Evolutionary conservation across 2,797 vertebrate genomes (phyloP).

Genomic region (Jordanella pulchra): DNA sequence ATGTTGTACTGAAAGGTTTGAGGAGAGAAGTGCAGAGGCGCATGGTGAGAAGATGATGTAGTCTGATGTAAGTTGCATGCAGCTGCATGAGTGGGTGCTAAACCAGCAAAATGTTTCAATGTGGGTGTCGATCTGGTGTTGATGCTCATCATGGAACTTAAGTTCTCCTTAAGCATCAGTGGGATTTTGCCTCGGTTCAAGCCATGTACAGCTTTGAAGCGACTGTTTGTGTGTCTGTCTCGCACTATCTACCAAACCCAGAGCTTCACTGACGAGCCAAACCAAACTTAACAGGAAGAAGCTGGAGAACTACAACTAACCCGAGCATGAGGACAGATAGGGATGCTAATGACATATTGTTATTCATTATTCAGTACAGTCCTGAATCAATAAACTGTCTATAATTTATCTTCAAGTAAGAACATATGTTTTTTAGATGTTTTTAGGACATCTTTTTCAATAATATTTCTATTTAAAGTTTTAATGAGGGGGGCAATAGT

Average conservation of each 20-base stretch:
- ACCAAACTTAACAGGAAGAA: constrained; percentile 23
- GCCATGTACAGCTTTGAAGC: neutral
- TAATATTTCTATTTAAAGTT: too few species aligned
- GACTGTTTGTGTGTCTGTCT: constrained; percentile 40
- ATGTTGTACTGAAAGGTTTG: constrained; percentile 24
- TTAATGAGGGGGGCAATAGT: too few species aligned
- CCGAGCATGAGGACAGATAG: constrained; percentile 4
- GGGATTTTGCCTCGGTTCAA: neutral
- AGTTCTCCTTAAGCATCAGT: constrained; percentile 22
- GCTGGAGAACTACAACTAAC: constrained; percentile 27
- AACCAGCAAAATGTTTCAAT: constrained; percentile 3
- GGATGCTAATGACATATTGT: constrained; percentile 18
- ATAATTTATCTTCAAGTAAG: neutral
- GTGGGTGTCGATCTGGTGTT: constrained; percentile 28
- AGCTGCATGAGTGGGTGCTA: constrained; percentile 7
- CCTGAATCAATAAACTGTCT: constrained; percentile 23
- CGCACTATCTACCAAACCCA: constrained; percentile 37
- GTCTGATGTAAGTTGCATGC: neutral
- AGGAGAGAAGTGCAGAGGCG: neutral
- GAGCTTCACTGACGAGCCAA: constrained; percentile 37
- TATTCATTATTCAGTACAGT: constrained; percentile 10
- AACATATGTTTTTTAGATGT: neutral
- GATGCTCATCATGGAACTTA: constrained; percentile 36
- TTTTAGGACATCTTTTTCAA: too few species aligned
- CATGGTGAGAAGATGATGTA: constrained; percentile 11